phyloP scores from a whole-genome alignment of 2,797 vertebrate species.

The Trematomus bernacchii region DNA sequence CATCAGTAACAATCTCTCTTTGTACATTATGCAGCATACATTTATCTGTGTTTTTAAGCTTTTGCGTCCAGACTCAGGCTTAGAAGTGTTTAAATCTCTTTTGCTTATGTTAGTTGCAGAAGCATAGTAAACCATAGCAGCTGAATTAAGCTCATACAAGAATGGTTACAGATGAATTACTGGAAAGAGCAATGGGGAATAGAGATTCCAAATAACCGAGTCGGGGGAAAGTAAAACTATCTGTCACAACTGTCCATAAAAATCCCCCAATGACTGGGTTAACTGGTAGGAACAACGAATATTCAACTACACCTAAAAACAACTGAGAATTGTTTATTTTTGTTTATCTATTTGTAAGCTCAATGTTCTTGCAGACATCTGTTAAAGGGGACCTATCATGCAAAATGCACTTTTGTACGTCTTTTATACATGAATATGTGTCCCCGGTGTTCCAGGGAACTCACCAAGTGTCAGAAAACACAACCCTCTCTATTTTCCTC shows the following conservation, averaged over 20 bases:
- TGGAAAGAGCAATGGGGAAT: constrained; percentile 9
- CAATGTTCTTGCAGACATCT: not conserved
- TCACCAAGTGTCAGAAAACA: too few species aligned
- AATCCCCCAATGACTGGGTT: constrained; percentile 1
- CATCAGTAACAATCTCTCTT: not conserved
- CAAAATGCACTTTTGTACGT: too few species aligned
- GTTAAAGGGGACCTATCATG: too few species aligned
- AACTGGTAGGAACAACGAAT: constrained; percentile 15
- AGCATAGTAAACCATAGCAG: constrained; percentile 30
- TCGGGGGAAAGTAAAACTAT: constrained; percentile 11
- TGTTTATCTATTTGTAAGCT: constrained; percentile 8
- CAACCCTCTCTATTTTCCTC: too few species aligned
- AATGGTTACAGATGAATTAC: constrained; percentile 19
- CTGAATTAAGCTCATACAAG: constrained; percentile 27
- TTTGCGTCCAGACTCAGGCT: constrained; percentile 1
- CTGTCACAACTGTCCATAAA: constrained; percentile 22
- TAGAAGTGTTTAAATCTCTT: constrained; percentile 18
- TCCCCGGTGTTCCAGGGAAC: too few species aligned
- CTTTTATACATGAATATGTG: too few species aligned
- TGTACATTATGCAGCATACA: not conserved
- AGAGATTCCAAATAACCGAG: constrained; percentile 24
- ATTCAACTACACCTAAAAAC: constrained; percentile 24
- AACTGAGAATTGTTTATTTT: constrained; percentile 19
- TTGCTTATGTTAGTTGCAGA: constrained; percentile 39
- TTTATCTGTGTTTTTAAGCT: constrained; percentile 3